Conservation (phyloP, 2,888 invertebrate genomes). For the Phyllotreta cruciferae region DNA sequence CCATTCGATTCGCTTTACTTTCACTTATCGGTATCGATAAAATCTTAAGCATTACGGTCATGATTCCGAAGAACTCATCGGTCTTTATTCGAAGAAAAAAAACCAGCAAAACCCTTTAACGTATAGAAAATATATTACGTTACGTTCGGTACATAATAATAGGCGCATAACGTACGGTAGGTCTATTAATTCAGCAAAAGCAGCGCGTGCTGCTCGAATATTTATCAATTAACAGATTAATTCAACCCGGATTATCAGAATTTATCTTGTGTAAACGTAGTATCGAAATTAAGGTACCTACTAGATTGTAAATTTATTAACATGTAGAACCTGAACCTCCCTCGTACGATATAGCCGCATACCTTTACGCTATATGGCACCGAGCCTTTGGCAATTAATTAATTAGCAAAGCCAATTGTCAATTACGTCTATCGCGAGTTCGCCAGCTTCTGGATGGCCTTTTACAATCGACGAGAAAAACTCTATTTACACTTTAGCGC, state of each 20-base stretch:
- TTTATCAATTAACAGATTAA: conserved; percentile 36
- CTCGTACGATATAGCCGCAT: conserved; percentile 13
- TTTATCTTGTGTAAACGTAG: no score
- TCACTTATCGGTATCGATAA: conserved; percentile 26
- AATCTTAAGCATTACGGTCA: conserved; percentile 25
- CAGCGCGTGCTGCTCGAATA: conserved; percentile 47
- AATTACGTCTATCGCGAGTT: conserved; percentile 54
- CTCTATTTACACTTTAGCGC: conserved; percentile 59
- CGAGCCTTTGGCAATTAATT: conserved; percentile 55
- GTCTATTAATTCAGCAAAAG: conserved; percentile 31
- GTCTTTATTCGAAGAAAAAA: not conserved
- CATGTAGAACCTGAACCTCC: no score
- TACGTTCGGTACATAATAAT: conserved; percentile 31
- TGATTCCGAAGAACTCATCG: conserved; percentile 16
- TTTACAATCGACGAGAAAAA: conserved; percentile 55
- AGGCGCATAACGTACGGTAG: conserved; percentile 8
- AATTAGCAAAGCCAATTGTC: conserved; percentile 60
- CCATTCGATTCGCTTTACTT: conserved; percentile 5
- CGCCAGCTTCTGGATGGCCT: conserved; percentile 50
- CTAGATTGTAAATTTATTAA: no score
- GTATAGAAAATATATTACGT: conserved; percentile 28
- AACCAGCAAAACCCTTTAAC: conserved; percentile 4
- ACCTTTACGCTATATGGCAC: conserved; percentile 46
- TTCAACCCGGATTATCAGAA: no score
- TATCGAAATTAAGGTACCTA: no score